phyloP scores from a whole-genome alignment of 2,797 vertebrate species.

The Chrysocyon brachyurus region DNA sequence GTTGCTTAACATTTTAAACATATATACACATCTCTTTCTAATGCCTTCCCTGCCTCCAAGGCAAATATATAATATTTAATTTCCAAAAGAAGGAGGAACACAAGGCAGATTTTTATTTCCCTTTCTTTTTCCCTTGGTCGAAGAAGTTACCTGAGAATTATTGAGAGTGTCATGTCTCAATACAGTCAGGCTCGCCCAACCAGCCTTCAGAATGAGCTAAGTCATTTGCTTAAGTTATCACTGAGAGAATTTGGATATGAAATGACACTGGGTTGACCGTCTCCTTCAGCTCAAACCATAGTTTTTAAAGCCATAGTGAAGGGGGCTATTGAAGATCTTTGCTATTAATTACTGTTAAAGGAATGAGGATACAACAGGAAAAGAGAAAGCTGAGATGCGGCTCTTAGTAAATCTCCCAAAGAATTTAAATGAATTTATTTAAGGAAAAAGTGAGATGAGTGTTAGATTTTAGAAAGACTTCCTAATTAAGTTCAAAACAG shows the following conservation, averaged over 20 bases:
- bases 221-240: background rate
- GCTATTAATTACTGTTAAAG: background rate
- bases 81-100: background rate
- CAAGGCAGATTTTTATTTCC: background rate
- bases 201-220: background rate
- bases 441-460: constrained; percentile 39
- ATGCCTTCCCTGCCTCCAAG: background rate
- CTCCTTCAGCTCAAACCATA: background rate
- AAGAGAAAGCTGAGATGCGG: background rate
- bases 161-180: background rate
- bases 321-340: background rate
- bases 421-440: constrained; percentile 66
- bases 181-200: background rate
- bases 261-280: background rate
- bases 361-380: background rate
- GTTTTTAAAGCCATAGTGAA: background rate
- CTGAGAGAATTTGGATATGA: background rate
- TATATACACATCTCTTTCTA: background rate
- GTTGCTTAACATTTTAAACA: background rate
- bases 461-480: constrained; percentile 55
- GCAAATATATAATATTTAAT: constrained; percentile 14
- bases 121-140: background rate
- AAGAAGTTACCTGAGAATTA: background rate
- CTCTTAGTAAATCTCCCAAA: constrained; percentile 35
- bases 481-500: constrained; percentile 49